These are phyloP conservation scores for Myoxocephalus aenaeus DNA, from an alignment of 2,797 vertebrate genomes.

Conservation along the genomic window DNA sequence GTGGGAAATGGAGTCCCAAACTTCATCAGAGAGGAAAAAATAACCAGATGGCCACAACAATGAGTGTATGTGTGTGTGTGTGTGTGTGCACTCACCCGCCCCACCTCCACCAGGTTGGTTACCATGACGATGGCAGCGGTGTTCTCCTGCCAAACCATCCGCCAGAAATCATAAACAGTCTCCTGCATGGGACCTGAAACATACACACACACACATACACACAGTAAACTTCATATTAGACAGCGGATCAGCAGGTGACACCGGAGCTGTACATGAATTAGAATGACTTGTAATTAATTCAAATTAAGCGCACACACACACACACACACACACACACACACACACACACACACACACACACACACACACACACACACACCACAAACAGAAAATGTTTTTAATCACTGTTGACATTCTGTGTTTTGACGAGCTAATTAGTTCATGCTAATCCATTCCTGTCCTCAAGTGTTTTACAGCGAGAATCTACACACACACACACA, in stretches of 20 bases:
- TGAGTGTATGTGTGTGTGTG: neutral
- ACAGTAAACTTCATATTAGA: slow-evolving; percentile 37
- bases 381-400: slow-evolving; percentile 57
- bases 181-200: slow-evolving; percentile 94
- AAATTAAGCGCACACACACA: slow-evolving; percentile 58
- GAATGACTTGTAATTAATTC: slow-evolving; percentile 80
- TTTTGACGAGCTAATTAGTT: slow-evolving; percentile 84
- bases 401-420: slow-evolving; percentile 80
- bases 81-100: slow-evolving; percentile 88
- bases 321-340: neutral
- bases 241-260: slow-evolving; percentile 42
- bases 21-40: slow-evolving; percentile 53
- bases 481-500: slow-evolving; percentile 30
- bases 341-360: too few species aligned
- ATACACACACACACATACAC: slow-evolving; percentile 15
- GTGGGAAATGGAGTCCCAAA: slow-evolving; percentile 67
- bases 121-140: slow-evolving; percentile 97
- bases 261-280: slow-evolving; percentile 68
- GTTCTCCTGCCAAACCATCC: slow-evolving; percentile 98
- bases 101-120: slow-evolving; percentile 98
- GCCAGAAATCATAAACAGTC: slow-evolving; percentile 97
- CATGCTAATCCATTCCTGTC: slow-evolving; percentile 78
- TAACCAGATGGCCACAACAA: slow-evolving; percentile 47
- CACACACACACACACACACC: too few species aligned
- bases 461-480: slow-evolving; percentile 62